Base-by-base conservation (phyloP, 2,888 invertebrate species). In the Baronia brevicornis region DNA sequence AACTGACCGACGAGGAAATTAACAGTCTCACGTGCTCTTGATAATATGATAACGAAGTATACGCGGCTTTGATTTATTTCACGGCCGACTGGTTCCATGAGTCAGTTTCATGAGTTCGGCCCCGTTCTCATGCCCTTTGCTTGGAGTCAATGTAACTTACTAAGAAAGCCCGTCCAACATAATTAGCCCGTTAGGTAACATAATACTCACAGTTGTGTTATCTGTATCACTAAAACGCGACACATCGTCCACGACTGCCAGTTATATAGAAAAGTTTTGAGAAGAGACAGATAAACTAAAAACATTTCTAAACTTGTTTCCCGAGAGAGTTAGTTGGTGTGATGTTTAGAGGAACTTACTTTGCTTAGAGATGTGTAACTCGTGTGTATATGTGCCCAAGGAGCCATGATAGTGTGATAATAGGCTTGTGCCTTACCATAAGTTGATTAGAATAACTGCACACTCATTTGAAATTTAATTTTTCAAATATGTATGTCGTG, bases 1-100 rank as follows among this genome's bases (percentile, higher is more conserved):
- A 65, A 63, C 66, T 74, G 75, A 74, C 80, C 80, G 78, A 60
- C 71, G 59, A 58, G 54, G 60, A 74, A 80, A 79, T 80, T 79
- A 78, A 79, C 60, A 59, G 66, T 58, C 72, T 70, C 66, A 79
- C 80, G 82, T 80, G 79, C 65, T 60, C 71, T 73, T 79, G 82
- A 82, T 84, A 79, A 77, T 80, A 77, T 82, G 82, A 84, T 84
- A 82, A 80, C 80, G 60, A 63, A 55, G 65, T 54, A 59, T 55
- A 51, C 49, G 42, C 41, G 48, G 47, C 44, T 68, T 75, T 82
- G 80, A 82, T 82, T 84, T 80, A 79, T 80, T 67, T 64, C 55
- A 39, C 46, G 35, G 31, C 35, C 39, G 67, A 70, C 75, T 54
- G 64, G 74, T 67, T 66, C 43, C 48, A 46, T 71, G 70, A 73